These are phyloP conservation scores for Leptinotarsa undecemlineata DNA, from an alignment of 1,140 invertebrate species.

Conservation along the genomic window DNA sequence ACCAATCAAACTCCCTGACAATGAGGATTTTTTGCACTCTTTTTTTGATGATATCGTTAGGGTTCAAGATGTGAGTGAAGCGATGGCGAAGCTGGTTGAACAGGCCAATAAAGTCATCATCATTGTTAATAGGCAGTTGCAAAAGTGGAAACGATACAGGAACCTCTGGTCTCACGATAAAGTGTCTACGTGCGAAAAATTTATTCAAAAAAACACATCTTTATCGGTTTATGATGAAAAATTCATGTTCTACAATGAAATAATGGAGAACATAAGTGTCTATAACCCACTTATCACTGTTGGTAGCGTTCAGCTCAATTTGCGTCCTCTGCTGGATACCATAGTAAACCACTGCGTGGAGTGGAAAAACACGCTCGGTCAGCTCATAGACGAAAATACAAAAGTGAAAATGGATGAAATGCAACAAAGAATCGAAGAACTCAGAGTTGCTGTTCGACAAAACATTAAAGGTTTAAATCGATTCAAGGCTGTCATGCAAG, in stretches of 20 bases:
- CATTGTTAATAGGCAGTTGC: neutral
- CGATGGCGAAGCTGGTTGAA: constrained; percentile 68
- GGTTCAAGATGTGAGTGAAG: constrained; percentile 67
- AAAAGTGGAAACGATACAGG: constrained; percentile 76
- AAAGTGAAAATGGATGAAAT: constrained; percentile 66
- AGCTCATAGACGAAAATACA: constrained; percentile 63
- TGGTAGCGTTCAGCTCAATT: constrained; percentile 69
- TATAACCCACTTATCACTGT: constrained; percentile 65
- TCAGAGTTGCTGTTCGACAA: constrained; percentile 66
- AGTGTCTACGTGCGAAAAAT: constrained; percentile 72
- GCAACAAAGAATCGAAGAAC: constrained; percentile 62
- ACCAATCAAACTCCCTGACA: constrained; percentile 60
- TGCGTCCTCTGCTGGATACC: constrained; percentile 64
- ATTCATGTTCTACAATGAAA: constrained; percentile 78
- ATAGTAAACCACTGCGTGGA: constrained; percentile 69
- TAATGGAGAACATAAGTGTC: constrained; percentile 71
- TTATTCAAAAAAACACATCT: constrained; percentile 70
- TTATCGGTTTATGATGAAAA: constrained; percentile 80
- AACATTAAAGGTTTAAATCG: constrained; percentile 76
- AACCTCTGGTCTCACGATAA: constrained; percentile 85
- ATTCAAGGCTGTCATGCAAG: constrained; percentile 82
- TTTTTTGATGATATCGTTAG: constrained; percentile 79
- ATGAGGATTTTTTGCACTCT: constrained; percentile 66
- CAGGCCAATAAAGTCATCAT: constrained; percentile 59
- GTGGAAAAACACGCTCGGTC: constrained; percentile 72